Evolutionary conservation across 2,797 vertebrate genomes (phyloP), one percentile per base, ranked within the genome.

Genomic region (Jordanella pulchra): DNA sequence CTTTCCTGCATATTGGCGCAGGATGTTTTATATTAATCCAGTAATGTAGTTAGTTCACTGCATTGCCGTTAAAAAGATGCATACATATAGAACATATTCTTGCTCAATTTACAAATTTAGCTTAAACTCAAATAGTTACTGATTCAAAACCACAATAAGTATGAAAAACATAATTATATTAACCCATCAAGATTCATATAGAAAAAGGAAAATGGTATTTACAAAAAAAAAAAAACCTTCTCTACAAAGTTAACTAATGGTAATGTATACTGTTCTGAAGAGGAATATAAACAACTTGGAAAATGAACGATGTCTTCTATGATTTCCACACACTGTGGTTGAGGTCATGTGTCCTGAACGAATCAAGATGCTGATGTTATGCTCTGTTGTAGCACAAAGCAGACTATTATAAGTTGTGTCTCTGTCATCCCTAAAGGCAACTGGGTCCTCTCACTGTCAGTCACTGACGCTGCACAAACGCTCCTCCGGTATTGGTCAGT

Each of bases 321-420:
- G 69, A 54, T 73, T 73, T 85, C 69, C 67, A 83, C 86, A 88
- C 77, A 74, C 76, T 80, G 65, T 66, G 69, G 64, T 78, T 67
- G 72, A 1, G 21, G 72, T 88, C 91, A 91, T 87, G 91, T 91
- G 92, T 88, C 83, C 84, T 89, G 84, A 86, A 44, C 85, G 86
- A 92, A 89, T 89, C 83, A 82, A 77, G 81, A 89, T 65, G 82
- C 85, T 91, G 86, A 83, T 83, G 84, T 84, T 84, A 78, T 60
- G 69, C 64, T 66, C 64, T 6, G 28, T 70, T 73, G 77, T 56
- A 77, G 78, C 73, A 92, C 89, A 91, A 91, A 91, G 88, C 78
- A 42, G 78, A 73, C 85, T 85, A 84, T 91, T 90, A 90, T 92
- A 25, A 48, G 71, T 82, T 27, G 4, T 51, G 75, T 75, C 72